Evolutionary conservation across 2,113 vertebrate species (phyloP), one percentile per base, ranked within the genome.

Genomic region (Chloroceryle aenea): DNA sequence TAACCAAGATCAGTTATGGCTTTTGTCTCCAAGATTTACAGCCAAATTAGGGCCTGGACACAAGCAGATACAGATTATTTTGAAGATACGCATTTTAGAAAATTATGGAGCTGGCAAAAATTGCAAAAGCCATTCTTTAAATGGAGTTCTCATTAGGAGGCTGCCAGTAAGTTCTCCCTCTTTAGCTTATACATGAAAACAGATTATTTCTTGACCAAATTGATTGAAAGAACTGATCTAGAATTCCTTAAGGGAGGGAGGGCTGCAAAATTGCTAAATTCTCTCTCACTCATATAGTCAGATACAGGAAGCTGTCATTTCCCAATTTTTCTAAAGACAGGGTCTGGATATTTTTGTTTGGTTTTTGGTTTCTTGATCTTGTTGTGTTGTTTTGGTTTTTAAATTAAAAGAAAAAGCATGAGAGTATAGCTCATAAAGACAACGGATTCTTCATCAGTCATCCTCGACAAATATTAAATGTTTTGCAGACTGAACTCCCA

Each of bases 111-210:
- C 26, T 56, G 16, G 22, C 34, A 69, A 63, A 68, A 77, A 26
- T 16, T 12, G n/a, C 12, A 38, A 64, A 43, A 59, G 15, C 12
- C 53, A 48, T 10, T 1, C 0, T 23, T 48, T 4, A 1, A 61
- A 75, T 48, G 16, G 15, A 50, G 42, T 26, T 58, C 34, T 80
- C 32, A 25, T 36, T 23, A 72, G 29, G 8, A 61, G 13, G n/a
- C 45, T 67, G 23, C 16, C 68, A 43, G 32, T 25, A 40, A 84
- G 47, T 4, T 42, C 40, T 42, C 53, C 48, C 9, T 34, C 34
- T 66, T 32, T 8, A n/a, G 22, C 22, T 62, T 25, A 58, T 47
- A 45, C 42, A 48, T 29, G 12, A 18, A 45, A 71, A 52, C 4
- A 23, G 22, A 43, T 14, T 53, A 67, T 42, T 78, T 85, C 26